phyloP scores from a whole-genome alignment of 2,113 vertebrate species.

The Myotis lucifugus region DNA sequence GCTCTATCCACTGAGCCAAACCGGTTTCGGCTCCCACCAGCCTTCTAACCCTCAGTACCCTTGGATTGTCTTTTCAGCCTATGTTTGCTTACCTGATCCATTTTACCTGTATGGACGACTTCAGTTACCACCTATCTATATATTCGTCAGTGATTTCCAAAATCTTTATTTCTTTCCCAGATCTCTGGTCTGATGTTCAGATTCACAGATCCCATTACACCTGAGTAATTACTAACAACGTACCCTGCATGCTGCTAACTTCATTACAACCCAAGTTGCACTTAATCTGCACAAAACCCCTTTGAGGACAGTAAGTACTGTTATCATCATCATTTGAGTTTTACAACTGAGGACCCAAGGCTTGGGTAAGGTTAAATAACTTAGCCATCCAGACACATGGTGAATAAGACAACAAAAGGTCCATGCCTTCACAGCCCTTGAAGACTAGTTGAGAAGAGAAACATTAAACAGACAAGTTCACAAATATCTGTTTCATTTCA shows the following conservation, averaged over 20 bases:
- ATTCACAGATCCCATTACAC: neutral
- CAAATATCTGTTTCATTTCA: constrained; percentile 45
- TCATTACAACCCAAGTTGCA: neutral
- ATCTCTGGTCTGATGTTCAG: neutral
- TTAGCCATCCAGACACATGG: neutral
- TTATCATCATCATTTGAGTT: neutral
- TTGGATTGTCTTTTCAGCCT: neutral
- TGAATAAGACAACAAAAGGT: neutral
- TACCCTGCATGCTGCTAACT: neutral
- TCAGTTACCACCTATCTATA: neutral
- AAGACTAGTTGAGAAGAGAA: neutral
- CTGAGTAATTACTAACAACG: neutral
- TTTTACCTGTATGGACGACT: neutral
- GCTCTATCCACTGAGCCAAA: no score
- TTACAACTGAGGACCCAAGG: neutral
- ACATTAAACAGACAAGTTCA: neutral
- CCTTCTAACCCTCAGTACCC: neutral
- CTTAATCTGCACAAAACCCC: neutral
- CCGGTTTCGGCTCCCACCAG: no score
- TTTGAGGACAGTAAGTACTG: neutral
- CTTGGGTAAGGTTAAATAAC: neutral
- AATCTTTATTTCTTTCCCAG: constrained; percentile 19
- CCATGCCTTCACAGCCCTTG: constrained; percentile 1
- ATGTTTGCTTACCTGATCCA: neutral
- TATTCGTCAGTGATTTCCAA: neutral